Evolutionary conservation across 2,797 vertebrate species (phyloP).

Genomic region (Gymnodraco acuticeps): DNA sequence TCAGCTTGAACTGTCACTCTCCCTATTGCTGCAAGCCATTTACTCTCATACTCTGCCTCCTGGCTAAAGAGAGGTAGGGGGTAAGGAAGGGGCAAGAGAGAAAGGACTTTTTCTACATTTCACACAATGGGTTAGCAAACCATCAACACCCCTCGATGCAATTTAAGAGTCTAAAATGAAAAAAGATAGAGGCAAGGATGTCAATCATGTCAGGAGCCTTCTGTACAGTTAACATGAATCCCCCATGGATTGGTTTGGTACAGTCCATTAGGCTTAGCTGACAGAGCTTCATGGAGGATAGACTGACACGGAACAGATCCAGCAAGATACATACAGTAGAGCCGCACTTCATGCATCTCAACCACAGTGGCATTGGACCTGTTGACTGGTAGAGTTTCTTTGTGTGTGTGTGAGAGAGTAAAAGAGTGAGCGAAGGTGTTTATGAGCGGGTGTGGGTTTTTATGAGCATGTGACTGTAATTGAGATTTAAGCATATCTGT

Average conservation of each 20-base stretch:
- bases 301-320: slow-evolving; percentile 41
- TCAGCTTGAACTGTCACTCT: slow-evolving; percentile 79
- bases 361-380: slow-evolving; percentile 53
- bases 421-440: slow-evolving; percentile 36
- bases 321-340: slow-evolving; percentile 29
- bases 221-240: slow-evolving; percentile 52
- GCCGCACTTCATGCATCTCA: slow-evolving; percentile 34
- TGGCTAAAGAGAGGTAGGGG: slow-evolving; percentile 35
- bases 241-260: slow-evolving; percentile 46
- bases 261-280: slow-evolving; percentile 60
- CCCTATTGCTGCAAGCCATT: slow-evolving; percentile 72
- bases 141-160: slow-evolving; percentile 61
- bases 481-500: slow-evolving; percentile 56
- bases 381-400: slow-evolving; percentile 58
- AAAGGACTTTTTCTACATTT: slow-evolving; percentile 62
- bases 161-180: slow-evolving; percentile 52
- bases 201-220: slow-evolving; percentile 54
- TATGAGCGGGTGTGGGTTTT: slow-evolving; percentile 40
- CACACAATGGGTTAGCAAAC: slow-evolving; percentile 65
- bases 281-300: slow-evolving; percentile 64
- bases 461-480: slow-evolving; percentile 63
- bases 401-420: slow-evolving; percentile 16
- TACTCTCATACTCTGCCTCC: slow-evolving; percentile 54
- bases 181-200: slow-evolving; percentile 38
- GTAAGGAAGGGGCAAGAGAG: slow-evolving; percentile 24